phyloP scores from a whole-genome alignment of 1,140 invertebrate genomes.

The Cotesia typhae region DNA sequence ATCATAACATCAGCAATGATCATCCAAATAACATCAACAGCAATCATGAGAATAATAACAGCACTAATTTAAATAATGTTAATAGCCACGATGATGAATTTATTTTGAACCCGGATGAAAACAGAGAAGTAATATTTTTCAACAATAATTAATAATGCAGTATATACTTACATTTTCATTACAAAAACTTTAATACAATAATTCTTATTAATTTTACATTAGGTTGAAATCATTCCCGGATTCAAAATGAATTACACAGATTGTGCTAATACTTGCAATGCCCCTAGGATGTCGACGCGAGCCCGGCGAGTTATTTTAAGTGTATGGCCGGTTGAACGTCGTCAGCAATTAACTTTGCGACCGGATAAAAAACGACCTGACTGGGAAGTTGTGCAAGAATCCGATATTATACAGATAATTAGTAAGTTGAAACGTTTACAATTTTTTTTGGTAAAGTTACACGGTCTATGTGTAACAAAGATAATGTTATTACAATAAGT shows the following conservation, averaged over 20 bases:
- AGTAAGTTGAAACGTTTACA: background rate
- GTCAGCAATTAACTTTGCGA: background rate
- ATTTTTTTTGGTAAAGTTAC: background rate
- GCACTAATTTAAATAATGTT: no score
- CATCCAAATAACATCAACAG: no score
- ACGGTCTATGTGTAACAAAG: background rate
- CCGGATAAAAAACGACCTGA: background rate
- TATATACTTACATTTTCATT: background rate
- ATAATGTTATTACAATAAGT: background rate
- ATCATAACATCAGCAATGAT: no score
- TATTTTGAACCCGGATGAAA: background rate
- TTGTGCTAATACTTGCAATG: background rate
- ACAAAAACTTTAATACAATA: background rate
- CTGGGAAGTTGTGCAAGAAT: background rate
- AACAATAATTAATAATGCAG: background rate
- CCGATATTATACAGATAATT: slow-evolving; percentile 1
- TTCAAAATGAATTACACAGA: slow-evolving; percentile 7
- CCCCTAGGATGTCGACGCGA: background rate
- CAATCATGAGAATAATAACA: no score
- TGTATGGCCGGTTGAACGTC: slow-evolving; percentile 8
- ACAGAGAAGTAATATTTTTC: background rate
- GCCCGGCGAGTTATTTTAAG: slow-evolving; percentile 2
- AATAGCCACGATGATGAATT: background rate
- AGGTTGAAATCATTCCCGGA: slow-evolving; percentile 1
- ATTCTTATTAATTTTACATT: background rate